phyloP scores from a whole-genome alignment of 2,113 vertebrate genomes.

The Tinamus guttatus region DNA sequence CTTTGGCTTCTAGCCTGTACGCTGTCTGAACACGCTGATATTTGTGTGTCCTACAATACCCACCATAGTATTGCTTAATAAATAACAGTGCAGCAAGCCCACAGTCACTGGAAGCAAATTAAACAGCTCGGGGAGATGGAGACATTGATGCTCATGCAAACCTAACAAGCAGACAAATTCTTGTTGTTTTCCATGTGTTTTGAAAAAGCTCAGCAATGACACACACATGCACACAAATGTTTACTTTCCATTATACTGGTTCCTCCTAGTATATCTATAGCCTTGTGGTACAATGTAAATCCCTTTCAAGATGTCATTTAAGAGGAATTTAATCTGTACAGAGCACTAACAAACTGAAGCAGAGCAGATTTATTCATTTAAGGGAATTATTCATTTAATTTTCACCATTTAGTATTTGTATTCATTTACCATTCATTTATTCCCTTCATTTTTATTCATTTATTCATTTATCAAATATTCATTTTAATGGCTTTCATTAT shows the following conservation, averaged over 20 bases:
- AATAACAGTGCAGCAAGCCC: not conserved
- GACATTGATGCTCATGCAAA: not conserved
- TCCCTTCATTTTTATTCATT: conserved; percentile 81
- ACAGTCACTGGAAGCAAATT: not conserved
- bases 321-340: conserved; percentile 39
- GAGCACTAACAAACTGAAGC: conserved; percentile 63
- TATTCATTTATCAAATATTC: conserved; percentile 83
- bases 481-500: conserved; percentile 79
- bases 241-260: conserved; percentile 37
- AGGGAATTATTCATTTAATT: conserved; percentile 82
- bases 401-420: conserved; percentile 78
- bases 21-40: not conserved
- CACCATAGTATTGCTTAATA: not conserved
- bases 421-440: conserved; percentile 79
- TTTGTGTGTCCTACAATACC: not conserved
- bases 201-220: not conserved
- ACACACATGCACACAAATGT: not conserved
- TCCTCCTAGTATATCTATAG: not conserved
- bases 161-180: not conserved
- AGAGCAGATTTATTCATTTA: conserved; percentile 74
- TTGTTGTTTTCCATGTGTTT: not conserved
- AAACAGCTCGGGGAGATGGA: not conserved
- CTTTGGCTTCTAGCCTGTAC: not conserved
- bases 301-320: conserved; percentile 53
- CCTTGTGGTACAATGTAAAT: conserved; percentile 26